These are phyloP conservation scores for Osedax frankpressi DNA, from an alignment of 2,888 invertebrate genomes.

Conservation along the genomic window DNA sequence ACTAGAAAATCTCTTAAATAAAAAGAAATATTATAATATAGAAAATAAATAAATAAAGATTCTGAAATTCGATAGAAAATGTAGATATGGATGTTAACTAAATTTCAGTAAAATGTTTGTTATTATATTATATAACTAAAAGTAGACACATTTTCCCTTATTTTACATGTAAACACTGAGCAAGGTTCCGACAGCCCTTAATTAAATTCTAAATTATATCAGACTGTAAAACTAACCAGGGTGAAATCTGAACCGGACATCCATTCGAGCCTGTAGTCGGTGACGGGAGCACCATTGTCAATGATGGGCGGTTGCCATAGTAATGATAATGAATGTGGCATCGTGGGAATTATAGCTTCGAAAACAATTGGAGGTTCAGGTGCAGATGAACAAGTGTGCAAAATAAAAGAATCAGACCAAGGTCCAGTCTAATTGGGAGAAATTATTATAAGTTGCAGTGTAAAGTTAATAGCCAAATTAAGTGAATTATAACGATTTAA, in stretches of 20 bases:
- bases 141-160: too few relatives aligned
- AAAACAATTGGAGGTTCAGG: conserved; percentile 61
- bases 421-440: conserved; percentile 54
- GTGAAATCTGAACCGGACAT: conserved; percentile 24
- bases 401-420: conserved; percentile 62
- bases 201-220: not conserved
- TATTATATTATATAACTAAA: too few relatives aligned
- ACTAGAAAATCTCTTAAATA: not conserved
- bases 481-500: too few relatives aligned
- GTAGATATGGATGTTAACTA: too few relatives aligned
- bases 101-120: too few relatives aligned
- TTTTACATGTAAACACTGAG: too few relatives aligned
- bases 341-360: conserved; percentile 66
- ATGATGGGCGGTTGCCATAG: conserved; percentile 65
- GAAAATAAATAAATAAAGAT: not conserved
- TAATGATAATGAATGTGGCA: conserved; percentile 56
- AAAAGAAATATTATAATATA: not conserved
- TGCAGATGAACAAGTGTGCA: conserved; percentile 66
- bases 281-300: conserved; percentile 63
- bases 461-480: too few relatives aligned
- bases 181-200: not conserved
- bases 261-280: conserved; percentile 64
- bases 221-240: not conserved
- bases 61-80: too few relatives aligned
- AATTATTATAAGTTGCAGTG: too few relatives aligned